Evolutionary conservation across 2,888 invertebrate species (phyloP), one percentile per base, ranked within the genome.

Genomic region (Hofmannophila pseudospretella): DNA sequence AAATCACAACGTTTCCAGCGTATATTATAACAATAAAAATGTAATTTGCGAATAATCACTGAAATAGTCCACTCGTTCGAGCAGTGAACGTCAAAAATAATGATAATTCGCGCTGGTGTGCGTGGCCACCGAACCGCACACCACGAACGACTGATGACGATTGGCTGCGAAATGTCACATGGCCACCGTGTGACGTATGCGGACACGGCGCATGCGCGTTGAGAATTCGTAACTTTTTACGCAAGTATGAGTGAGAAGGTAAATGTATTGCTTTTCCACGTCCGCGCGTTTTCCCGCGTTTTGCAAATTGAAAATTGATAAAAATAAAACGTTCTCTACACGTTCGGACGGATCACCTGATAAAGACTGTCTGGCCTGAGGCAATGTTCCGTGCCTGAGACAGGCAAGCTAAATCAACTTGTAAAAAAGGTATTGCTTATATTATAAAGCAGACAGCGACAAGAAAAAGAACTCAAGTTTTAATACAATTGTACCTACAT

Each of bases 181-280:
- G 73, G 70, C 47, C 45, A 36, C 34, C 39, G 38, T 43, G 51
- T 72, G 76, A 77, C 75, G 76, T 75, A 63, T 48, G 53, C 66
- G 60, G 64, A 70, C 57, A 54, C 54, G 38, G 69, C 72, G 76
- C 79, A 78, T 79, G 81, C 80, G 80, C 70, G 60, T 46, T 45
- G 45, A 49, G 54, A 62, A 63, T 63, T 62, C 40, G 47, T 67
- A 75, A 72, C 67, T 72, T 74, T 73, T 67, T 61, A 54, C 47
- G 42, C 46, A 31, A 51, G 74, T 47, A 51, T 22, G 62, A 74
- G 48, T 42, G 63, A 61, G 56, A 53, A 26, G 37, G 44, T 45
- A 36, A 16, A 40, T 25, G 2, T 14, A 20, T 22, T n/a, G 14
- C 22, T 36, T 7, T 34, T 19, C 9, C 29, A 25, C 14, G 8